Base-by-base conservation (phyloP, 2,113 vertebrate species). In the Otocyon megalotis region DNA sequence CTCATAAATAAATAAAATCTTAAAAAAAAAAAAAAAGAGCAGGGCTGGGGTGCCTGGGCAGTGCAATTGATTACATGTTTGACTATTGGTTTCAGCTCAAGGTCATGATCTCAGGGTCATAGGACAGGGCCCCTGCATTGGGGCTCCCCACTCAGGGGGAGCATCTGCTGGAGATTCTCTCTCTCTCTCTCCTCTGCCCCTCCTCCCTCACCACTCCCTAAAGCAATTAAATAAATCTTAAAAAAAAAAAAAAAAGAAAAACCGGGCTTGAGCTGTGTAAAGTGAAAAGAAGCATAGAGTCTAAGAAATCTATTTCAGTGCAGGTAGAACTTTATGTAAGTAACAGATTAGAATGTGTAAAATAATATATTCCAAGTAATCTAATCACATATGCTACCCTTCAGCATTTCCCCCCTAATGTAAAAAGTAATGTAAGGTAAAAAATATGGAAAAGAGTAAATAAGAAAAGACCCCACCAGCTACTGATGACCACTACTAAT, bases 261-360 rank as follows among this genome's bases (percentile, higher is more conserved):
- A 6, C 30, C 62, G 54, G 22, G 32, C 26, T 98, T 30, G 8
- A 63, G 26, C 10, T 37, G 53, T 71, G 17, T 48, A 1, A 71
- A 90, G 9, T 48, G 50, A 53, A 92, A 87, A 80, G 20, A 77
- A 53, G 8, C 30, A 43, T 16, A 3, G 62, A 90, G 43, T 74
- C 19, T 30, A 84, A 60, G 72, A 72, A 58, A 14, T 77, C 15
- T 58, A 48, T 65, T 97, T 88, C 32, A 54, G 5, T 60, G 48
- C 24, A 69, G 53, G 32, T 88, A 48, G 81, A 71, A 91, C 43
- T 77, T 80, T 22, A 85, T 8, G 48, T 80, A 53, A 92, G 22
- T 92, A 91, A 85, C 48, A 96, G 48, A 56, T 71, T 37, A 79
- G 53, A 93, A 63, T 80, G n/a, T 35, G 50, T 50, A 83, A 87